Evolutionary conservation across 2,797 vertebrate species (phyloP).

Genomic region (Pelochelys cantorii): DNA sequence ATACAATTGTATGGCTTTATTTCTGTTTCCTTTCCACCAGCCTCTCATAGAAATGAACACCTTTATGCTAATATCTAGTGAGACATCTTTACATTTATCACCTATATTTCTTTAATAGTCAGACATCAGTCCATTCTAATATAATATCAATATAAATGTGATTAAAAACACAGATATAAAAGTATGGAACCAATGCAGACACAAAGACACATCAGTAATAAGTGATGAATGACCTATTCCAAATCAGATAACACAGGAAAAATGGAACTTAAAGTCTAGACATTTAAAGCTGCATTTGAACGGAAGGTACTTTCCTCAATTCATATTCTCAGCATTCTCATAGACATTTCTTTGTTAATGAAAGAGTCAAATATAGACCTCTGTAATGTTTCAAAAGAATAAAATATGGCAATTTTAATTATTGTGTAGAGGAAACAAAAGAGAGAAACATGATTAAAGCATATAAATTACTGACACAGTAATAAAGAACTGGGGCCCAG

Average conservation of each 20-base stretch:
- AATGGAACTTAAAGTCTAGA: constrained; percentile 18
- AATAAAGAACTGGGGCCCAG: neutral
- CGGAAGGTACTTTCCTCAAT: constrained; percentile 66
- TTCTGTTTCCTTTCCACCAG: constrained; percentile 1
- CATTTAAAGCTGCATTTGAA: constrained; percentile 48
- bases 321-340: neutral
- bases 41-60: neutral
- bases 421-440: neutral
- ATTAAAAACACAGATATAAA: neutral
- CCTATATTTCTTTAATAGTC: constrained; percentile 48
- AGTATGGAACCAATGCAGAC: neutral
- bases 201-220: neutral
- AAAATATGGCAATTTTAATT: constrained; percentile 17
- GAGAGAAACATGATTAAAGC: neutral
- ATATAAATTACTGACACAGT: neutral
- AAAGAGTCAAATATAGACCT: too few species aligned
- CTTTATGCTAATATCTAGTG: constrained; percentile 55
- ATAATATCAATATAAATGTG: constrained; percentile 25
- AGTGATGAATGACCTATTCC: neutral
- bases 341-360: neutral
- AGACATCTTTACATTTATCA: constrained; percentile 52
- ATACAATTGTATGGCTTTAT: constrained; percentile 19
- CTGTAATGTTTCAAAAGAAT: neutral
- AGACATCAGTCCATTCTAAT: constrained; percentile 30
- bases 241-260: constrained; percentile 8